phyloP scores from a whole-genome alignment of 2,113 vertebrate genomes.

The Penelope pileata region DNA sequence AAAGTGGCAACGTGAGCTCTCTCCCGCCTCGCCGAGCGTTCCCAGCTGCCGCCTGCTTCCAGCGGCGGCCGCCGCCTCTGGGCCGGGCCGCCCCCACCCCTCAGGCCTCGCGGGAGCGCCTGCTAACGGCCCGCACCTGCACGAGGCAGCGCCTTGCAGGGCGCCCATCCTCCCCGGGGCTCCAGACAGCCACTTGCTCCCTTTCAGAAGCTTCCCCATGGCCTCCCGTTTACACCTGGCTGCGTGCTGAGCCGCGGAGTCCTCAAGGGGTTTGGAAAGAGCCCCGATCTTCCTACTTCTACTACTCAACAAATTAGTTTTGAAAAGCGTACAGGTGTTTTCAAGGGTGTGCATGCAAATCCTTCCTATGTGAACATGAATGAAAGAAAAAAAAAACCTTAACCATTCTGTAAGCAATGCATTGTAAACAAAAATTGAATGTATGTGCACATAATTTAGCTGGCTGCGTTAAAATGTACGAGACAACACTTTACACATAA shows the following conservation, averaged over 20 bases:
- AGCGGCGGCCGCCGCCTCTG: no score
- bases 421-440: background rate
- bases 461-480: background rate
- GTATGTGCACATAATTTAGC: background rate
- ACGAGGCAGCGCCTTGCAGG: background rate
- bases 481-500: background rate
- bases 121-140: background rate
- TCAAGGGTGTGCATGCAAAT: background rate
- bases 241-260: background rate
- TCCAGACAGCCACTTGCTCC: background rate
- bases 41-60: background rate
- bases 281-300: fast-evolving
- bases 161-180: background rate
- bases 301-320: background rate
- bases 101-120: no score
- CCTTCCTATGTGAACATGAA: background rate
- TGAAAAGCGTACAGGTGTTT: background rate
- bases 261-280: background rate
- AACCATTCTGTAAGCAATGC: background rate
- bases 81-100: background rate
- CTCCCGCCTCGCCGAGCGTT: no score
- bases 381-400: background rate
- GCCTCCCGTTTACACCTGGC: background rate
- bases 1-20: background rate
- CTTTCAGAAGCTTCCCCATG: background rate